Evolutionary conservation across 2,797 vertebrate species (phyloP).

Genomic region (Chaenodraco wilsoni): DNA sequence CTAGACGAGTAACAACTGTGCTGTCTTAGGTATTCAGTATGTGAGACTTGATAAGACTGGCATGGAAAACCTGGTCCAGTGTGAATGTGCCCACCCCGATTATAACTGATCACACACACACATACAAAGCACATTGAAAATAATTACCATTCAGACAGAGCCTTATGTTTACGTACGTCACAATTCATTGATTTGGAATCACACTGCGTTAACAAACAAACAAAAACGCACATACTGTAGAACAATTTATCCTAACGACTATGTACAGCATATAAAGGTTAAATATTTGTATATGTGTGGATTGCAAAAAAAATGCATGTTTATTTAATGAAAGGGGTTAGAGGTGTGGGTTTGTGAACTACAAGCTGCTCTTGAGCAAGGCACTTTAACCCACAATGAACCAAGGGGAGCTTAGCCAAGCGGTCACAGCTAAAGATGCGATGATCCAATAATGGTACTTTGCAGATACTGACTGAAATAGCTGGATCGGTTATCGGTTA

Average conservation of each 20-base stretch:
- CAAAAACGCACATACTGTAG: neutral
- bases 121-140: neutral
- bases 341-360: neutral
- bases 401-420: neutral
- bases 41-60: conserved; percentile 46
- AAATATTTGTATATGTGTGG: neutral
- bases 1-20: conserved; percentile 36
- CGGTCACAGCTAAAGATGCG: neutral
- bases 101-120: conserved; percentile 38
- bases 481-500: too few relatives aligned
- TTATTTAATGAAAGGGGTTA: neutral
- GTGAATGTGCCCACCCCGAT: conserved; percentile 45
- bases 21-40: conserved; percentile 43
- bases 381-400: neutral
- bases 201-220: neutral
- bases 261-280: neutral
- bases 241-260: neutral
- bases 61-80: conserved; percentile 38
- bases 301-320: neutral
- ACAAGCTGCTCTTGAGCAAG: conserved; percentile 2
- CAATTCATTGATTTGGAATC: neutral
- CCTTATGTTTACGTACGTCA: neutral
- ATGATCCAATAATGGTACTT: too few relatives aligned
- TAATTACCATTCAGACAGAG: neutral
- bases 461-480: too few relatives aligned